phyloP scores from a whole-genome alignment of 2,797 vertebrate genomes.

The Eutrigla gurnardus region DNA sequence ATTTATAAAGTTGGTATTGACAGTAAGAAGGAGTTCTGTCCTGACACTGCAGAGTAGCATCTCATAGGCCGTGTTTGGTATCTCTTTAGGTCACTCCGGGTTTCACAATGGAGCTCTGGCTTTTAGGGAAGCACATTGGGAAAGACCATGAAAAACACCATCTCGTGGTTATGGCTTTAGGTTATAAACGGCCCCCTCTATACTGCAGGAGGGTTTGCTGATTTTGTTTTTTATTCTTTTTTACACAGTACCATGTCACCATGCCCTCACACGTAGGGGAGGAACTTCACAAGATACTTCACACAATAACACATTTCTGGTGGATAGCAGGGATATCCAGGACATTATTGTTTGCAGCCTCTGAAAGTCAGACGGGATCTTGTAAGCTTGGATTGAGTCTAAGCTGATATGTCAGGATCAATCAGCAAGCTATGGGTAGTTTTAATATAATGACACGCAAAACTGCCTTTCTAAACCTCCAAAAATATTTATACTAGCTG shows the following conservation, averaged over 20 bases:
- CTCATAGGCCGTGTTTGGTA: not conserved
- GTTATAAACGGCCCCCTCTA: slow-evolving; percentile 51
- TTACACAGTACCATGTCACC: slow-evolving; percentile 34
- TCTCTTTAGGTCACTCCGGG: slow-evolving; percentile 9
- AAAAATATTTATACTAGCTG: not conserved
- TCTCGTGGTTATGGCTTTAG: slow-evolving; percentile 53
- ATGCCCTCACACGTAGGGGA: slow-evolving; percentile 40
- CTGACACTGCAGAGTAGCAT: slow-evolving; percentile 1
- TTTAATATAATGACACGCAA: not conserved
- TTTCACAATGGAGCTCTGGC: slow-evolving; percentile 12
- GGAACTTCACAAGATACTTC: slow-evolving; percentile 31
- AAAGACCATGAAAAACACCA: slow-evolving; percentile 25
- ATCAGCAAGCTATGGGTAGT: not conserved
- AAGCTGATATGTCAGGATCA: slow-evolving; percentile 11
- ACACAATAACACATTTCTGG: slow-evolving; percentile 22
- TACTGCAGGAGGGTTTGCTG: slow-evolving; percentile 33
- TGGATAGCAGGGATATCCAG: slow-evolving; percentile 22
- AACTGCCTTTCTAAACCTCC: not conserved
- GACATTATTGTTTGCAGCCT: slow-evolving; percentile 9
- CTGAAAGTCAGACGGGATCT: slow-evolving; percentile 4
- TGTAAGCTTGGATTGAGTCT: slow-evolving; percentile 24
- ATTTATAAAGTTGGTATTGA: not conserved
- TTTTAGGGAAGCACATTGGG: slow-evolving; percentile 44
- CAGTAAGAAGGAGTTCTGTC: not conserved
- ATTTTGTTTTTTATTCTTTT: slow-evolving; percentile 4